Base-by-base conservation (phyloP, 1,140 invertebrate species). In the Colletes latitarsis region DNA sequence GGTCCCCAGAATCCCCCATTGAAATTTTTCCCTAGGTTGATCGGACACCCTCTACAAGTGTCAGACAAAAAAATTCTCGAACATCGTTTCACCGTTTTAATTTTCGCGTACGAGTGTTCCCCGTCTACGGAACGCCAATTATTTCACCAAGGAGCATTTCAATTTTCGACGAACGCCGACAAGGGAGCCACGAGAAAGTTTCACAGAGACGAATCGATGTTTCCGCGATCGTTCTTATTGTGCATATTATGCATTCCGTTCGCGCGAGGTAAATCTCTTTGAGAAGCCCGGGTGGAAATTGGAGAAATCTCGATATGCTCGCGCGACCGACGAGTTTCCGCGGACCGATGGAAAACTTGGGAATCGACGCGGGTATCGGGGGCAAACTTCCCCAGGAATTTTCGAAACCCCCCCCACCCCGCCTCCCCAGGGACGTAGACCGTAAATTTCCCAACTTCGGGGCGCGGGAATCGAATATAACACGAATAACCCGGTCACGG, bases 231-330 rank as follows among this genome's bases (percentile, higher is more conserved):
- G 60, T 68, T 77, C 83, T 84, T 80, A 85, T 84, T 71, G 82
- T 80, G 71, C 68, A 1, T 66, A 84, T 84, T 85, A 85, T 75
- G 82, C 83, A 84, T 85, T 85, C 83, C 82, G 57, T 57, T 85
- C 83, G 82, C 82, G 67, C 71, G 71, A 58, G 71, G 82, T 84
- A 84, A 85, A 85, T 84, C 83, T 84, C 82, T 85, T 84, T 81
- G 82, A 81, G 82, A 84, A 85, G 72, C 83, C 68, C 57, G 67
- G 30, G 52, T 81, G 77, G 82, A 85, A 85, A 85, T 85, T 84
- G 83, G 78, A 84, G 83, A 84, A 85, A 85, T 84, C 83, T 84
- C 72, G 49, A 19, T 52, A 71, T 21, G 53, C 64, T 67, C 46
- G 57, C 53, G 39, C 53, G 12, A 53, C 15, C 49, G 41, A 60